phyloP scores from a whole-genome alignment of 2,113 vertebrate species.

The Gopherus evgoodei region DNA sequence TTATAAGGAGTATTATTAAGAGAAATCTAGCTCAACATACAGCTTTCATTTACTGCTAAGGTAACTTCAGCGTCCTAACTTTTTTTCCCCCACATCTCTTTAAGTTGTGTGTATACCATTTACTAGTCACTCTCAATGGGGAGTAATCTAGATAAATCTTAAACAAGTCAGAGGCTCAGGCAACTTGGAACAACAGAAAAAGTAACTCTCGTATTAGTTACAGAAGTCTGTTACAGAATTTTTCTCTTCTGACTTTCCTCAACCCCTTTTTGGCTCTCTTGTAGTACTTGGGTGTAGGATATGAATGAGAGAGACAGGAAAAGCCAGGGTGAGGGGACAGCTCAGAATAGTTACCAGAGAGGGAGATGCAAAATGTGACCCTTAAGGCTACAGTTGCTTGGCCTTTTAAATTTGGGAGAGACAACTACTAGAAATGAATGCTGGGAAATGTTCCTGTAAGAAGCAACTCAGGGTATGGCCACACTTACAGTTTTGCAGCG shows the following conservation, averaged over 20 bases:
- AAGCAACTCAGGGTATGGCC: not conserved
- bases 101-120: not conserved
- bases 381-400: not conserved
- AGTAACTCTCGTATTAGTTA: not conserved
- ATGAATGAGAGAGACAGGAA: not conserved
- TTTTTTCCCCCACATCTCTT: not conserved
- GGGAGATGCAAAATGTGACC: not conserved
- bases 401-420: not conserved
- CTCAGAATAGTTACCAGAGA: not conserved
- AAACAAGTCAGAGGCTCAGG: not conserved
- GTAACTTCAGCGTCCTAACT: not conserved
- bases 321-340: rapidly evolving
- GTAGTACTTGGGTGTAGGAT: not conserved
- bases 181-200: not conserved
- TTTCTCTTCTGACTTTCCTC: not conserved
- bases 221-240: not conserved
- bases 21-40: rapidly evolving
- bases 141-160: not conserved
- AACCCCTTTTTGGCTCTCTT: not conserved
- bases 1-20: not conserved
- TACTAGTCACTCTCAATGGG: not conserved
- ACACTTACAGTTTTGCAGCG: too few relatives aligned
- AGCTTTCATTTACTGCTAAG: not conserved
- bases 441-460: not conserved
- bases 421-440: not conserved